phyloP scores from a whole-genome alignment of 2,888 invertebrate species.

The Ptilodon capucinus region DNA sequence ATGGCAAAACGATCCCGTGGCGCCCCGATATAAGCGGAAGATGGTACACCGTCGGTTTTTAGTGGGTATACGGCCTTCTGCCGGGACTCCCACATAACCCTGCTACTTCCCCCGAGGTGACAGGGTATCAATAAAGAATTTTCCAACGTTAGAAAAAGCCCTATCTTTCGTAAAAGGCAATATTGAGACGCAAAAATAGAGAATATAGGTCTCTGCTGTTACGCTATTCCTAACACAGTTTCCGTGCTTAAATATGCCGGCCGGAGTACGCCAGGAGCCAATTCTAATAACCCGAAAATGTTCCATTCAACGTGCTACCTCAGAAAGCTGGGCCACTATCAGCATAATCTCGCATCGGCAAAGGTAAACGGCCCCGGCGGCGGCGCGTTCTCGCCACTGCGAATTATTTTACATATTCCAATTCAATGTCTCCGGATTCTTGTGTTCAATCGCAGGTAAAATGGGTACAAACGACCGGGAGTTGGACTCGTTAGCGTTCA shows the following conservation, averaged over 20 bases:
- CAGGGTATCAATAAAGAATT: too few species aligned
- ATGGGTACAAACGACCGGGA: slow-evolving; percentile 30
- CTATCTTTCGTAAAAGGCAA: too few species aligned
- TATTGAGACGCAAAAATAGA: slow-evolving; percentile 18
- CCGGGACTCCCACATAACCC: too few species aligned
- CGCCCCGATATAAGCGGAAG: too few species aligned
- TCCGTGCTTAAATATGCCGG: slow-evolving; percentile 19
- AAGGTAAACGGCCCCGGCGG: slow-evolving; percentile 52
- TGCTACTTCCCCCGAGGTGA: too few species aligned
- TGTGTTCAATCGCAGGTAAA: slow-evolving; percentile 35
- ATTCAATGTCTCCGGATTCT: slow-evolving; percentile 38
- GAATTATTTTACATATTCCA: slow-evolving; percentile 56
- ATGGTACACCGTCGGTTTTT: too few species aligned
- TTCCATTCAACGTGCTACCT: slow-evolving; percentile 24
- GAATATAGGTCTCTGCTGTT: too few species aligned
- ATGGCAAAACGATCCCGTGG: too few species aligned
- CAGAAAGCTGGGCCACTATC: slow-evolving; percentile 42
- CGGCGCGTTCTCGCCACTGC: slow-evolving; percentile 37
- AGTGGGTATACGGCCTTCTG: too few species aligned
- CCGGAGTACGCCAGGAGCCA: slow-evolving; percentile 26
- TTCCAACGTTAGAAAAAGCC: too few species aligned
- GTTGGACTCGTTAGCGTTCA: slow-evolving; percentile 25
- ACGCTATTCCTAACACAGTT: slow-evolving; percentile 9
- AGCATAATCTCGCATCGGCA: slow-evolving; percentile 37
- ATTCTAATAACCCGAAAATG: slow-evolving; percentile 25